Percentiles rank a stretch among this genome's conserved stretches.
Conservation (phyloP, 2,113 vertebrate species). For the Cisticola juncidis region DNA sequence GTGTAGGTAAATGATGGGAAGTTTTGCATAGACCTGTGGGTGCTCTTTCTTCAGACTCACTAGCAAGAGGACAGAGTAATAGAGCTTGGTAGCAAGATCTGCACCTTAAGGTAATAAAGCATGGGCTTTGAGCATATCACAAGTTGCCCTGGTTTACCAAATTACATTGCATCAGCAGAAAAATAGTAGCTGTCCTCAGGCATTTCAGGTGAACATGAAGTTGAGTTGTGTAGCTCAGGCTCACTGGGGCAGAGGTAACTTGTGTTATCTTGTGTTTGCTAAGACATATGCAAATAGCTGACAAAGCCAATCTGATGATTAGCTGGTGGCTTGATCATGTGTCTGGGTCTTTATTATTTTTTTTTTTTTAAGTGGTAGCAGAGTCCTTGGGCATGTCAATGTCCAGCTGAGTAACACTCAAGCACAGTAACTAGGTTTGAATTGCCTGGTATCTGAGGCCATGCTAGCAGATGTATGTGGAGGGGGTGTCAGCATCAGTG, state of each 20-base stretch:
- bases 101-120: neutral
- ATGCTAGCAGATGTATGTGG: accelerated
- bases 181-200: neutral
- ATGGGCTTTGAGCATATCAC: neutral
- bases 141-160: neutral
- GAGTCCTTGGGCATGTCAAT: neutral
- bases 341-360: neutral
- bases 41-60: neutral
- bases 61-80: neutral
- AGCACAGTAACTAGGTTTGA: neutral
- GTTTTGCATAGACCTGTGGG: neutral
- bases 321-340: neutral
- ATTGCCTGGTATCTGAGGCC: neutral
- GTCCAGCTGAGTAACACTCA: neutral
- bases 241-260: neutral
- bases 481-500: neutral
- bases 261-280: neutral
- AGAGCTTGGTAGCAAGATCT: neutral
- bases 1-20: neutral
- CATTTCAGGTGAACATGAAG: neutral
- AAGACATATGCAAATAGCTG: neutral
- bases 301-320: neutral
- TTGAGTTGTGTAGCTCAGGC: neutral
- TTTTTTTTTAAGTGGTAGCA: neutral
- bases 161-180: neutral